Evolutionary conservation across 2,888 invertebrate species (phyloP).

Genomic region (Andrena marginata): DNA sequence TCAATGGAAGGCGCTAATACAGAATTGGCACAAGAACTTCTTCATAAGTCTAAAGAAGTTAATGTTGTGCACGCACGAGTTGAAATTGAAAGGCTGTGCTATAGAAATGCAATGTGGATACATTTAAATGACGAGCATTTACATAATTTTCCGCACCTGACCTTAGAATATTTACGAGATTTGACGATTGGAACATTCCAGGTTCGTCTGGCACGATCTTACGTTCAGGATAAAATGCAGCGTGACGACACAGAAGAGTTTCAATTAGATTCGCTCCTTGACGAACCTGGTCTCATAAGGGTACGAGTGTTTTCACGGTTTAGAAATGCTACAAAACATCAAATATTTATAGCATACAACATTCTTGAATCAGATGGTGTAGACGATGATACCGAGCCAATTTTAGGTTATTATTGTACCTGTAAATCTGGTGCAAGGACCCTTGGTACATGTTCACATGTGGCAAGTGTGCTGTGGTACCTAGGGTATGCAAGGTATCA

Average conservation of each 20-base stretch:
- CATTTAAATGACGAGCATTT: neutral
- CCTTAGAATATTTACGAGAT: neutral
- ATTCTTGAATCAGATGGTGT: neutral
- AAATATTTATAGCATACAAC: neutral
- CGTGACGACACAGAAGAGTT: neutral
- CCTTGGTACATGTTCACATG: neutral
- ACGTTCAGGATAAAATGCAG: neutral
- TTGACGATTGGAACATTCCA: too few relatives aligned
- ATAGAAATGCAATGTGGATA: too few relatives aligned
- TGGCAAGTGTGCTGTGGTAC: too few relatives aligned
- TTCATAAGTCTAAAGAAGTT: too few relatives aligned
- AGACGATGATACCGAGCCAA: neutral
- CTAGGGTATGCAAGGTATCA: too few relatives aligned
- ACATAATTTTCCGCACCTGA: neutral
- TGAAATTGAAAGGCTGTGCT: too few relatives aligned
- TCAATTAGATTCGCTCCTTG: slow-evolving; percentile 3
- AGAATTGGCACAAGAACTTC: neutral
- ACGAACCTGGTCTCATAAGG: neutral
- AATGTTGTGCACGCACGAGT: too few relatives aligned
- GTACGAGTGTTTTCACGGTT: neutral
- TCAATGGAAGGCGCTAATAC: slow-evolving; percentile 12
- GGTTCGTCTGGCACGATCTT: neutral
- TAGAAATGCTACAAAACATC: neutral
- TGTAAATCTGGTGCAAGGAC: slow-evolving; percentile 3
- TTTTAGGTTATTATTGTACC: neutral